A percentile compares a stretch with the other conserved stretches of the same genome.
Conservation (phyloP, 2,888 invertebrate species). For the Neoascia interrupta region DNA sequence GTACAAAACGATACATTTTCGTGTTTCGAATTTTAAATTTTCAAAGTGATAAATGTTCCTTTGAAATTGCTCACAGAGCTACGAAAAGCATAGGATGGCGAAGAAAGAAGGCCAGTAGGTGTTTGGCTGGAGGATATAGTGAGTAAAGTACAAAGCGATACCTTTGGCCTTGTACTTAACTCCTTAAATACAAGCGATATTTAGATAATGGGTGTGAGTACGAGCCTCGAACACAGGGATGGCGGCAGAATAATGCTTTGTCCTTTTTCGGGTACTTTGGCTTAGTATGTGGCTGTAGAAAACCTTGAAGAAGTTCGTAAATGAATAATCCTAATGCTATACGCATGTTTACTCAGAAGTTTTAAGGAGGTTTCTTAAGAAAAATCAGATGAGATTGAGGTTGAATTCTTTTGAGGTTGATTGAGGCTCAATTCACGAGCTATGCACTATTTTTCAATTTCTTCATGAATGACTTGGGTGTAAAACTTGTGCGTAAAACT, state of each 20-base stretch:
- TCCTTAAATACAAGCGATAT: conserved; percentile 39
- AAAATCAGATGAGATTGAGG: too few relatives aligned
- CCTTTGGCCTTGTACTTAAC: conserved; percentile 47
- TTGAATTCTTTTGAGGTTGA: too few relatives aligned
- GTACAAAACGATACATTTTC: conserved; percentile 70
- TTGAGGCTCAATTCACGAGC: too few relatives aligned
- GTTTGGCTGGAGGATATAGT: conserved; percentile 4
- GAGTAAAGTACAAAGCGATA: conserved; percentile 35
- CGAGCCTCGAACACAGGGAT: neutral
- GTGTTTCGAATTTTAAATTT: conserved; percentile 71
- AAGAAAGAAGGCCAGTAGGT: conserved; percentile 10
- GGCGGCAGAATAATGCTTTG: neutral
- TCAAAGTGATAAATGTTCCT: conserved; percentile 70
- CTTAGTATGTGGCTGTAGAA: too few relatives aligned
- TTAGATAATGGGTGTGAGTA: conserved; percentile 15
- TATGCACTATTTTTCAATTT: too few relatives aligned
- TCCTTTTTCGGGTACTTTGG: too few relatives aligned
- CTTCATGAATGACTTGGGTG: too few relatives aligned
- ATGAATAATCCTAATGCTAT: too few relatives aligned
- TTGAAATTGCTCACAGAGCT: conserved; percentile 57
- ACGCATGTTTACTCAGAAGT: too few relatives aligned
- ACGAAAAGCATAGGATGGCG: neutral
- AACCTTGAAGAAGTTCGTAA: too few relatives aligned
- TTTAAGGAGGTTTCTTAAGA: too few relatives aligned
- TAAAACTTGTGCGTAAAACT: too few relatives aligned